Evolutionary conservation across 2,797 vertebrate genomes (phyloP).

Genomic region (Scomberomorus guttatus): DNA sequence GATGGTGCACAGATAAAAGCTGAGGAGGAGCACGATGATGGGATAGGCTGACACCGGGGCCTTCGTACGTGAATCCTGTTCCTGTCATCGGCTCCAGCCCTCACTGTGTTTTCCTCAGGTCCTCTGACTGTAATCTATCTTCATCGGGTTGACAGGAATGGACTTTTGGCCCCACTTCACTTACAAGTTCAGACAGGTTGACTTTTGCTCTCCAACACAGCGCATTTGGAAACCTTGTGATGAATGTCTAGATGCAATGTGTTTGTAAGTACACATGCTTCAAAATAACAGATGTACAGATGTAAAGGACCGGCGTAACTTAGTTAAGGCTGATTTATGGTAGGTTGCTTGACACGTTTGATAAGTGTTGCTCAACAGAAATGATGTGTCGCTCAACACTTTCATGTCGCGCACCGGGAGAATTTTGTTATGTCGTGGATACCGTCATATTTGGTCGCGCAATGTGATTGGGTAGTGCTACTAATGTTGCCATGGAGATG

Average conservation of each 20-base stretch:
- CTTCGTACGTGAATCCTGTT: constrained; percentile 43
- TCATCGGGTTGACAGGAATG: constrained; percentile 17
- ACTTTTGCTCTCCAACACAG: neutral
- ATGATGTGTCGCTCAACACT: too few species aligned
- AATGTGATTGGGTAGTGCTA: too few species aligned
- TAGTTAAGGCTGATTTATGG: too few species aligned
- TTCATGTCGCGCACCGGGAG: too few species aligned
- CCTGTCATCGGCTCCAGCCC: constrained; percentile 45
- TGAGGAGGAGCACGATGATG: constrained; percentile 34
- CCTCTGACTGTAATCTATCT: constrained; percentile 28
- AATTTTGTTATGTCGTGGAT: too few species aligned
- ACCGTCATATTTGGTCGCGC: too few species aligned
- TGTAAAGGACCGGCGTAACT: too few species aligned
- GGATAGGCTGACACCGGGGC: constrained; percentile 15
- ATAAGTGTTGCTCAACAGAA: too few species aligned
- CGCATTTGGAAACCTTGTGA: neutral
- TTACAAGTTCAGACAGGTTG: neutral
- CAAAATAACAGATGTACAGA: too few species aligned
- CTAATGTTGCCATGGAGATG: too few species aligned
- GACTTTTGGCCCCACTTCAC: constrained; percentile 24
- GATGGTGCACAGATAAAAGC: constrained; percentile 59
- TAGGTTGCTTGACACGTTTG: too few species aligned
- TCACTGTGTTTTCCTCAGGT: constrained; percentile 4
- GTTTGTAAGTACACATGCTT: neutral
- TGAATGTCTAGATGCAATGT: neutral